phyloP scores from a whole-genome alignment of 2,113 vertebrate genomes.

The Melanerpes aurifrons region DNA sequence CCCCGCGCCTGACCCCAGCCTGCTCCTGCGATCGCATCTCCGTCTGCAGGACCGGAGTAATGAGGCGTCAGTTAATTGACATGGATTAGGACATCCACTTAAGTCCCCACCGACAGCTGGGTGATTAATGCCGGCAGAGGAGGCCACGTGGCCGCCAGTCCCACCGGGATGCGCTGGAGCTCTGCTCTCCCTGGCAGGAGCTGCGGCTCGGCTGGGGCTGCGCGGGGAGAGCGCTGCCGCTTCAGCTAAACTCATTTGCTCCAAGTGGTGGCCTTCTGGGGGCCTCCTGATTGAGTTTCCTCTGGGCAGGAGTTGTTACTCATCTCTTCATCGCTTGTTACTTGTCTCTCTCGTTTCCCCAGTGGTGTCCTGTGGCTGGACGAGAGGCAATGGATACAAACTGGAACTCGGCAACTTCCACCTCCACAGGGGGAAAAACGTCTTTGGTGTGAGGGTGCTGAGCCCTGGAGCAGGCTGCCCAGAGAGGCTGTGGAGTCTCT shows the following conservation, averaged over 20 bases:
- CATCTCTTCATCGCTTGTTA: background rate
- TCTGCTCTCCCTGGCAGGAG: background rate
- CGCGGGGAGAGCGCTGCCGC: background rate
- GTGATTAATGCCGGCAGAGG: conserved; percentile 29
- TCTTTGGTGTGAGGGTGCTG: no score
- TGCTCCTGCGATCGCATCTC: background rate
- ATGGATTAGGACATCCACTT: conserved; percentile 51
- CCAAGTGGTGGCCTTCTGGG: background rate
- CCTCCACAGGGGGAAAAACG: no score
- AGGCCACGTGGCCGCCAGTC: background rate
- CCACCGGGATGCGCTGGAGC: background rate
- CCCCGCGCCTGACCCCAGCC: background rate
- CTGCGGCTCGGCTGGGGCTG: background rate
- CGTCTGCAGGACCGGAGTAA: background rate
- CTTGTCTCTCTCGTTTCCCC: no score
- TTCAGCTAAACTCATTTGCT: background rate
- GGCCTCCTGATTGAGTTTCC: background rate
- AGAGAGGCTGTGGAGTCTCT: no score
- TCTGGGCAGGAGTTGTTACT: background rate
- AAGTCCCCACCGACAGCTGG: conserved; percentile 4
- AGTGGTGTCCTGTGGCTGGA: no score
- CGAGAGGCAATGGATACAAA: no score
- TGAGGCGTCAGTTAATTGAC: conserved; percentile 53
- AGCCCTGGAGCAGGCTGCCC: no score
- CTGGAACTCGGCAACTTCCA: no score